Evolutionary conservation across 2,888 invertebrate species (phyloP), one percentile per base, ranked within the genome.

Genomic region (Brenthis daphne): DNA sequence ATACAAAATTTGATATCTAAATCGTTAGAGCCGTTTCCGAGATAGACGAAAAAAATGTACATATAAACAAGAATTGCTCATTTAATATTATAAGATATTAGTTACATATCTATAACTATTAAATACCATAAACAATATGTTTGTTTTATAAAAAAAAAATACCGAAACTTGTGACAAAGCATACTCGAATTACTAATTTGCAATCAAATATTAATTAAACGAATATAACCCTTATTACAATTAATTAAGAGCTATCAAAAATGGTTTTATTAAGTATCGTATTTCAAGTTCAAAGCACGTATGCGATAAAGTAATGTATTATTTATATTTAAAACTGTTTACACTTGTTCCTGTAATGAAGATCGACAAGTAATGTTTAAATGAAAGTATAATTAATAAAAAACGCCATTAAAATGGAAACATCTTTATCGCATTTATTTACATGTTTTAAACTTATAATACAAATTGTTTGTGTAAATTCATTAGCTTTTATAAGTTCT

Each of bases 131-230:
- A 63, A 12, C 64, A 55, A 68, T 57, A 68, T 64, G 65, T 14
- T n/a, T 56, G 64, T 65, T 65, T 67, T 70, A 67, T 47, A 57
- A 73, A 55, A 16, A 55, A 16, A 69, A 74, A 68, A 63, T 55
- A 43, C 55, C 61, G 61, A 83, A 84, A 81, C 77, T 83, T 82
- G 83, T 84, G 84, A 84, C 85, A 81, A 78, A 80, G 78, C 82
- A 80, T 83, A 80, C 79, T 85, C 85, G 77, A 80, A 78, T 88
- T 88, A 85, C 87, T 79, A 83, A 86, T 87, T 85, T 81, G 85
- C 85, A 85, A 85, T 79, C 81, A 77, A 78, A 68, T 65, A 72
- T 70, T 58, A 57, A 43, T 50, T 76, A 73, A 68, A 60, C 74
- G 57, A 80, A 67, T 74, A 60, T 76, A 72, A 72, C 65, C 78